A percentile compares a stretch with the other conserved stretches of the same genome.
These are phyloP conservation scores for Notamacropus eugenii DNA, from an alignment of 2,797 vertebrate species.

Conservation along the genomic window DNA sequence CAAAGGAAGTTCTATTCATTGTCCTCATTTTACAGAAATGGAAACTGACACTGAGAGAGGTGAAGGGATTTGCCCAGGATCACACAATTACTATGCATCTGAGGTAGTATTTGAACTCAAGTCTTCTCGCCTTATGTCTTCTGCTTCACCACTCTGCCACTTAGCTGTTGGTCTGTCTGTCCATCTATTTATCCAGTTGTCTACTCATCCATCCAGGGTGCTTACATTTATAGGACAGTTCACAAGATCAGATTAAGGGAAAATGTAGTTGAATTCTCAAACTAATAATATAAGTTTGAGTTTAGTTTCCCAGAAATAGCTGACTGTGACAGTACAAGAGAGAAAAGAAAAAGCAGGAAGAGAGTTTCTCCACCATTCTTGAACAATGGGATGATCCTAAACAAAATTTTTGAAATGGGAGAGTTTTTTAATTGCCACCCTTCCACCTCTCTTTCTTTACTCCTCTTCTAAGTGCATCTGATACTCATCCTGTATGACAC, in stretches of 20 bases:
- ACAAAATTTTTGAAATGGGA: not conserved
- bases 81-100: not conserved
- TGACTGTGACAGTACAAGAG: not conserved
- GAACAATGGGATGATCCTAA: not conserved
- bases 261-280: not conserved
- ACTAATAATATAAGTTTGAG: not conserved
- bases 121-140: not conserved
- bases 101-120: not conserved
- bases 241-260: not conserved
- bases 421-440: not conserved
- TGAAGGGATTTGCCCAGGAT: not conserved
- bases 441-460: not conserved
- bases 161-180: not conserved
- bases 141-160: not conserved
- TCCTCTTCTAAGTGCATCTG: not conserved
- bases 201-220: not conserved
- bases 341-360: not conserved
- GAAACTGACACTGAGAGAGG: not conserved
- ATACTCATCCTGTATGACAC: not conserved
- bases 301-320: not conserved
- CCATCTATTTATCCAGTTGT: not conserved
- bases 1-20: not conserved
- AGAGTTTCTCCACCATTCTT: not conserved
- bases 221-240: not conserved
- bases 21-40: not conserved